Percentiles rank a stretch among this genome's conserved stretches.
Conservation (phyloP, 2,797 vertebrate genomes). For the Coreius guichenoti region DNA sequence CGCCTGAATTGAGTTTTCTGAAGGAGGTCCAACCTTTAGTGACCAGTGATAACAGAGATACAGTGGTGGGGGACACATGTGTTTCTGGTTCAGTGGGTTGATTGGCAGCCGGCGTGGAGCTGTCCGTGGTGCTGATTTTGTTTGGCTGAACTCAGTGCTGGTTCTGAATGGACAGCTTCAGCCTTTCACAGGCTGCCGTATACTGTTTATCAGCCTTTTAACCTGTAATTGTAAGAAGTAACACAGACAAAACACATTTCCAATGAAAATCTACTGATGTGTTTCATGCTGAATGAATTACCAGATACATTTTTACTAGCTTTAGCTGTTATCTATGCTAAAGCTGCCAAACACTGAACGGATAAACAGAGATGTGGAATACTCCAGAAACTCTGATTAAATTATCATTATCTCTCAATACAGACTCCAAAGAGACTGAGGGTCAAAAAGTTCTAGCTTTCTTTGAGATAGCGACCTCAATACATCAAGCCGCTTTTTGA, state of each 20-base stretch:
- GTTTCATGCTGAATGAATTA: background rate
- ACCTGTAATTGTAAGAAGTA: background rate
- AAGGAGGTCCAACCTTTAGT: conserved; percentile 9
- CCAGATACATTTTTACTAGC: background rate
- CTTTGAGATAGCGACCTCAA: conserved; percentile 14
- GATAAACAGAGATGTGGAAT: conserved; percentile 5
- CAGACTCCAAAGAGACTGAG: conserved; percentile 8
- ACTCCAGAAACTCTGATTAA: conserved; percentile 29
- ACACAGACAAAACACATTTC: background rate
- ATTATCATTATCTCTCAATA: conserved; percentile 26
- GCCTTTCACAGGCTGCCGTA: background rate
- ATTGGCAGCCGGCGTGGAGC: conserved; percentile 10
- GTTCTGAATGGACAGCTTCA: conserved; percentile 35
- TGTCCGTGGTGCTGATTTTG: conserved; percentile 29
- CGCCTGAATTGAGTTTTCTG: conserved; percentile 4
- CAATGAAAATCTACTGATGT: conserved; percentile 7
- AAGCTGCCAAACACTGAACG: conserved; percentile 5
- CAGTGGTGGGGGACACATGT: background rate
- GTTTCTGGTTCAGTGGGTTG: background rate
- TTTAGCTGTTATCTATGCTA: conserved; percentile 1
- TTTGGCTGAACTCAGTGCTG: conserved; percentile 9
- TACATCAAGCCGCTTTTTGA: background rate
- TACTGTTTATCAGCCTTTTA: conserved; percentile 6
- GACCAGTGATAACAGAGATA: background rate
- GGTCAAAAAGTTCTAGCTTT: conserved; percentile 30